Evolutionary conservation across 2,888 invertebrate genomes (phyloP).

Genomic region (Lepidonotus clava): DNA sequence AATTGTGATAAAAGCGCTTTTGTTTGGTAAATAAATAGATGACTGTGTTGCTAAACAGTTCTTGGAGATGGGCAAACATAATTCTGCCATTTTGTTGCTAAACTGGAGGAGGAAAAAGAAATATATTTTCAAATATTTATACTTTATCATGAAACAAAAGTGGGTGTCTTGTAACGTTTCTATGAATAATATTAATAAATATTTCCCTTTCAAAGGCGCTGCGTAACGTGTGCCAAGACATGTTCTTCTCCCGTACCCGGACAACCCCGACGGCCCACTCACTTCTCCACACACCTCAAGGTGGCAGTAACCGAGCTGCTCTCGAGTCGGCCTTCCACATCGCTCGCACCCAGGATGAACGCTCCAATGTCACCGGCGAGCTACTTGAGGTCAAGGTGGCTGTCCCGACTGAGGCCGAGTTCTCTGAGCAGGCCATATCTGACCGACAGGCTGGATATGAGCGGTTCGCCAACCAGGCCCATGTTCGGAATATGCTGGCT

Average conservation of each 20-base stretch:
- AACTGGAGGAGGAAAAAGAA: no score
- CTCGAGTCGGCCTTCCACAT: constrained; percentile 73
- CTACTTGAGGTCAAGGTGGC: constrained; percentile 75
- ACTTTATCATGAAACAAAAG: no score
- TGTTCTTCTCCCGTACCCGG: constrained; percentile 79
- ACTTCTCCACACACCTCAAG: constrained; percentile 65
- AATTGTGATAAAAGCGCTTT: no score
- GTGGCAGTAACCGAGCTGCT: constrained; percentile 67
- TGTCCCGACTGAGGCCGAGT: constrained; percentile 68
- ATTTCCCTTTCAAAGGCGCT: constrained; percentile 68
- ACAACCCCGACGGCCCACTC: constrained; percentile 67
- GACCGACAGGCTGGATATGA: constrained; percentile 70
- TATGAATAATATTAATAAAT: no score
- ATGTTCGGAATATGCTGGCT: constrained; percentile 72
- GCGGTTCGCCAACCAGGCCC: constrained; percentile 71
- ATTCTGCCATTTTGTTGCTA: no score
- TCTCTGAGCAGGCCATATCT: constrained; percentile 71
- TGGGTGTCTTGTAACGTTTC: no score
- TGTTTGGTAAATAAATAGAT: no score
- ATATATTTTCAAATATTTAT: no score
- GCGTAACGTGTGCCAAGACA: constrained; percentile 78
- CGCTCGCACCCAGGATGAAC: constrained; percentile 70
- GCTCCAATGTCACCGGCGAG: constrained; percentile 71
- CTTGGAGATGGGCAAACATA: no score
- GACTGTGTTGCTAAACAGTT: no score